phyloP scores from a whole-genome alignment of 2,888 invertebrate genomes.

The Ephialtes manifestator region DNA sequence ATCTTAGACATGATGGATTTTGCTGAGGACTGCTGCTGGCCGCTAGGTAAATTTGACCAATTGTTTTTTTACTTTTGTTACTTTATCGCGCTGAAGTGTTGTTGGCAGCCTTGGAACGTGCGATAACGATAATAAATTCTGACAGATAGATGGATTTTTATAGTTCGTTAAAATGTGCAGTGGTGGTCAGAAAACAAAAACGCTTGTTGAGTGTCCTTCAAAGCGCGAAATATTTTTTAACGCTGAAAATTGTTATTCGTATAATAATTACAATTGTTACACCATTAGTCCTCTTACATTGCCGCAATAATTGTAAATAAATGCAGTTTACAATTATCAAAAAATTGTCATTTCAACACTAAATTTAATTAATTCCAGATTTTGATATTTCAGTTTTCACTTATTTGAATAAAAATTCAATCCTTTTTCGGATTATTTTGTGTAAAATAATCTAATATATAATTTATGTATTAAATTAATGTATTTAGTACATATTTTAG shows the following conservation, averaged over 20 bases:
- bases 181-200: not conserved
- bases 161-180: constrained; percentile 2
- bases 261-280: too few species aligned
- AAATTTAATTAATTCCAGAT: too few species aligned
- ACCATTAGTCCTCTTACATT: too few species aligned
- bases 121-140: constrained; percentile 22
- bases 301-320: too few species aligned
- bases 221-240: not conserved
- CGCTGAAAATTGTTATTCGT: not conserved
- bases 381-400: too few species aligned
- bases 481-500: too few species aligned
- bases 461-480: too few species aligned
- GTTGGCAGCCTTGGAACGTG: not conserved
- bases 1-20: constrained; percentile 73
- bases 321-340: too few species aligned
- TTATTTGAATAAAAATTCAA: too few species aligned
- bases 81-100: not conserved
- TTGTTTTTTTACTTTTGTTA: not conserved
- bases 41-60: constrained; percentile 65
- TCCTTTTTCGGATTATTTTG: too few species aligned
- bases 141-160: not conserved
- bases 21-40: constrained; percentile 60
- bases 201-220: not conserved
- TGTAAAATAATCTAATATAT: too few species aligned
- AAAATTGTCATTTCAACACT: too few species aligned